phyloP scores from a whole-genome alignment of 2,797 vertebrate genomes.

The Coregonus ussuriensis region DNA sequence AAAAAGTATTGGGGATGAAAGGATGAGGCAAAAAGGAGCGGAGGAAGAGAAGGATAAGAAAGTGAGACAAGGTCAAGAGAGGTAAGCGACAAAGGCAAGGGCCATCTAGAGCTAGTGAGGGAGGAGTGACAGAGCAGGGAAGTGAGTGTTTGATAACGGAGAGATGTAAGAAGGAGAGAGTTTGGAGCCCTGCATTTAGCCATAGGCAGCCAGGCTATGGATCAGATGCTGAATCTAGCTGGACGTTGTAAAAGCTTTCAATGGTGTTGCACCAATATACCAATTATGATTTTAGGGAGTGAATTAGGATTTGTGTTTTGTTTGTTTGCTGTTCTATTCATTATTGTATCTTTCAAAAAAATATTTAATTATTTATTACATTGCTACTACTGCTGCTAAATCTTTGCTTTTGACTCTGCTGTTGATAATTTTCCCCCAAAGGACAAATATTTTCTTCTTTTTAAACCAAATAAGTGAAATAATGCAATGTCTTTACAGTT shows the following conservation, averaged over 20 bases:
- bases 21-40: slow-evolving; percentile 35
- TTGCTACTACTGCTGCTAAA: slow-evolving; percentile 75
- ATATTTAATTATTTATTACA: slow-evolving; percentile 75
- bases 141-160: slow-evolving; percentile 16
- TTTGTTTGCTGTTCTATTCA: slow-evolving; percentile 55
- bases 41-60: slow-evolving; percentile 42
- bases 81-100: slow-evolving; percentile 18
- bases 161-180: slow-evolving; percentile 9
- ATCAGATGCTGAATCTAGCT: slow-evolving; percentile 41
- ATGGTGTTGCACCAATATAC: slow-evolving; percentile 61
- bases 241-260: slow-evolving; percentile 68
- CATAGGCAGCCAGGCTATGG: too few species aligned
- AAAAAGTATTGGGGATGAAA: neutral
- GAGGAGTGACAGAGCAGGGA: slow-evolving; percentile 14
- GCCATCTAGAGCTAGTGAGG: slow-evolving; percentile 2
- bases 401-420: slow-evolving; percentile 79
- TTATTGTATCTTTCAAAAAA: slow-evolving; percentile 3
- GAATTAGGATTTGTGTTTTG: slow-evolving; percentile 49
- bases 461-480: slow-evolving; percentile 74
- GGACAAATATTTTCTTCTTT: slow-evolving; percentile 62
- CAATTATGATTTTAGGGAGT: slow-evolving; percentile 55
- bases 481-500: slow-evolving; percentile 72
- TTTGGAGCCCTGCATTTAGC: slow-evolving; percentile 13
- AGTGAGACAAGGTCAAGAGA: slow-evolving; percentile 46
- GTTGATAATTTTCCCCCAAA: slow-evolving; percentile 73